Percentiles rank a stretch among this genome's conserved stretches.
These are phyloP conservation scores for Theonella swinhoei DNA, from an alignment of 37 sponge, comb jelly and placozoan species.

Conservation along the genomic window DNA sequence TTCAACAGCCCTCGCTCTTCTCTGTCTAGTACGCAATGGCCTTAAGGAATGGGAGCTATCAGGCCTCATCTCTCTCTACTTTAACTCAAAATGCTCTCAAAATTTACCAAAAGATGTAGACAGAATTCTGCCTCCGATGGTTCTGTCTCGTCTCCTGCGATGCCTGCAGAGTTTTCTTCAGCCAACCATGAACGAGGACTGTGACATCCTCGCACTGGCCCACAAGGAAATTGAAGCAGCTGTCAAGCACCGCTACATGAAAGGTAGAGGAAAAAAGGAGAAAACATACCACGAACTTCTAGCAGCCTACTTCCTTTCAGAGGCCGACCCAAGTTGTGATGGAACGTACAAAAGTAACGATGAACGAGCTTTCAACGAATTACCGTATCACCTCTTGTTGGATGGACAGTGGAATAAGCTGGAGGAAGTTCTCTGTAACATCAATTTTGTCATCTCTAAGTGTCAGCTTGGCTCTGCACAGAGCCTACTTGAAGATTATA, in stretches of 20 bases:
- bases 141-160: slow-evolving; percentile 63
- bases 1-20: slow-evolving; percentile 54
- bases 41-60: slow-evolving; percentile 76
- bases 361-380: slow-evolving; percentile 82
- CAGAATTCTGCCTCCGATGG: slow-evolving; percentile 58
- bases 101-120: neutral
- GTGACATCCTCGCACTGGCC: slow-evolving; percentile 56
- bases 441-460: slow-evolving; percentile 78
- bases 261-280: slow-evolving; percentile 68
- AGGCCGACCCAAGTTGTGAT: slow-evolving; percentile 78
- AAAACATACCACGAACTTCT: slow-evolving; percentile 60
- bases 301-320: slow-evolving; percentile 60
- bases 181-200: slow-evolving; percentile 57
- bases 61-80: slow-evolving; percentile 41
- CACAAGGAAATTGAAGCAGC: slow-evolving; percentile 83
- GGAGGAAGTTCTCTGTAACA: slow-evolving; percentile 66
- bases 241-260: slow-evolving; percentile 70
- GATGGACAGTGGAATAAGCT: slow-evolving; percentile 75
- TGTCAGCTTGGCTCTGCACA: slow-evolving; percentile 75
- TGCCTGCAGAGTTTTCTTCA: slow-evolving; percentile 79
- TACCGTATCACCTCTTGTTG: slow-evolving; percentile 81
- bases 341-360: slow-evolving; percentile 67
- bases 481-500: slow-evolving; percentile 85
- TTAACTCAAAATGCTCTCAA: neutral
- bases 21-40: slow-evolving; percentile 77